phyloP scores from a whole-genome alignment of 2,888 invertebrate genomes.

The Phalera bucephala region DNA sequence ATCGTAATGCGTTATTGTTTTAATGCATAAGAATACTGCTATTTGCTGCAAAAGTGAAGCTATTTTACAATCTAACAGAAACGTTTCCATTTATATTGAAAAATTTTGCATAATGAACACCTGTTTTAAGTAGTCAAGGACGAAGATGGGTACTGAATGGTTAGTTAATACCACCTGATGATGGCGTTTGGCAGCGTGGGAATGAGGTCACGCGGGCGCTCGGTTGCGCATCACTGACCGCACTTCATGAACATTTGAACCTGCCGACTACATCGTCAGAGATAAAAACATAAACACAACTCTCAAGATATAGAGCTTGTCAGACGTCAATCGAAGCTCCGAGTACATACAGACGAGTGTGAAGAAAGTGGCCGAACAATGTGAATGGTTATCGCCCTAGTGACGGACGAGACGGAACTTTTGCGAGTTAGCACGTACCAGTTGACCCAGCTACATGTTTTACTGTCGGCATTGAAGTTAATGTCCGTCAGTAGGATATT shows the following conservation, averaged over 20 bases:
- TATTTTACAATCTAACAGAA: conserved; percentile 7
- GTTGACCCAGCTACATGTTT: conserved; percentile 29
- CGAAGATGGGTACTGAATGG: conserved; percentile 36
- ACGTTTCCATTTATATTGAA: conserved; percentile 8
- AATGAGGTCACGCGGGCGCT: conserved; percentile 76
- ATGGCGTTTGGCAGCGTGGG: conserved; percentile 57
- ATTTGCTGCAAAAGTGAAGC: background rate
- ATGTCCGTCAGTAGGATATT: background rate
- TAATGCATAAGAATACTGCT: background rate
- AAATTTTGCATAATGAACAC: conserved; percentile 26
- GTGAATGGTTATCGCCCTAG: conserved; percentile 10
- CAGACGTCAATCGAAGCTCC: conserved; percentile 11
- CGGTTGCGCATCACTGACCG: conserved; percentile 64
- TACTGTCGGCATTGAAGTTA: conserved; percentile 6
- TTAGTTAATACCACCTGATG: conserved; percentile 50
- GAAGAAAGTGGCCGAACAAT: conserved; percentile 28
- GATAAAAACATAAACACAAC: conserved; percentile 20
- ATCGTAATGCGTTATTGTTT: conserved; percentile 1
- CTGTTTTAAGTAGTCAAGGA: conserved; percentile 46
- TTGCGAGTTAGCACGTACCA: conserved; percentile 20
- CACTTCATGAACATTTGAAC: conserved; percentile 41
- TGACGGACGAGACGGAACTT: conserved; percentile 21
- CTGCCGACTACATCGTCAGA: conserved; percentile 20
- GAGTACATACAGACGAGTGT: conserved; percentile 15
- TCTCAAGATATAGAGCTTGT: conserved; percentile 1